Percentiles rank a stretch among this genome's conserved stretches.
phyloP scores from a whole-genome alignment of 2,888 invertebrate genomes.

The Macaria notata region DNA sequence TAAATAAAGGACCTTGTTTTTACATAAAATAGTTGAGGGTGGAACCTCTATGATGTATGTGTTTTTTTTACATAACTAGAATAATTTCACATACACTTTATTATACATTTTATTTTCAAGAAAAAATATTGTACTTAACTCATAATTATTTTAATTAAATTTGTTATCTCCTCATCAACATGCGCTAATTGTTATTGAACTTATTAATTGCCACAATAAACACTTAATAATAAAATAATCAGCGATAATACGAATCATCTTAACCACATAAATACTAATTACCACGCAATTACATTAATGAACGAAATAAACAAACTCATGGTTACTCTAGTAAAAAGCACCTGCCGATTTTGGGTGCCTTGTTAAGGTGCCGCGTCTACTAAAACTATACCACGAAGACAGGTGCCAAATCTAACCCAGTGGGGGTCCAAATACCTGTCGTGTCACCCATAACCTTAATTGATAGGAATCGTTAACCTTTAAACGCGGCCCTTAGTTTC shows the following conservation, averaged over 20 bases:
- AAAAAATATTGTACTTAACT: too few species aligned
- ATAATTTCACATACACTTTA: too few species aligned
- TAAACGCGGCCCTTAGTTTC: slow-evolving; percentile 74
- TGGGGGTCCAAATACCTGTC: slow-evolving; percentile 68
- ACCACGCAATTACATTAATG: slow-evolving; percentile 17
- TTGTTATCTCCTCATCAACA: too few species aligned
- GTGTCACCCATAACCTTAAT: slow-evolving; percentile 79
- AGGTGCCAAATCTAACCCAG: slow-evolving; percentile 76
- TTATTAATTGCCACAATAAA: slow-evolving; percentile 2
- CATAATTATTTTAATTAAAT: too few species aligned
- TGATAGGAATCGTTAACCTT: slow-evolving; percentile 82
- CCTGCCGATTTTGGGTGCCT: slow-evolving; percentile 53
- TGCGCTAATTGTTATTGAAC: not conserved
- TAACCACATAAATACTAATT: slow-evolving; percentile 15
- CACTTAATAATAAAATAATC: slow-evolving; percentile 1
- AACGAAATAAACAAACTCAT: slow-evolving; percentile 23
- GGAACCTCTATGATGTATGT: not conserved
- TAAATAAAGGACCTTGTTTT: slow-evolving; percentile 57
- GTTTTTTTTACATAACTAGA: too few species aligned
- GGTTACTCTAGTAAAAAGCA: slow-evolving; percentile 57
- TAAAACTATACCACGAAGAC: slow-evolving; percentile 69
- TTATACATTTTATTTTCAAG: too few species aligned
- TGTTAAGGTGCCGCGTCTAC: slow-evolving; percentile 60
- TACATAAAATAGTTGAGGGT: slow-evolving; percentile 40
- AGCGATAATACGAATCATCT: slow-evolving; percentile 6